These are phyloP conservation scores for Poecile atricapillus DNA, from an alignment of 2,113 vertebrate species.

Conservation along the genomic window DNA sequence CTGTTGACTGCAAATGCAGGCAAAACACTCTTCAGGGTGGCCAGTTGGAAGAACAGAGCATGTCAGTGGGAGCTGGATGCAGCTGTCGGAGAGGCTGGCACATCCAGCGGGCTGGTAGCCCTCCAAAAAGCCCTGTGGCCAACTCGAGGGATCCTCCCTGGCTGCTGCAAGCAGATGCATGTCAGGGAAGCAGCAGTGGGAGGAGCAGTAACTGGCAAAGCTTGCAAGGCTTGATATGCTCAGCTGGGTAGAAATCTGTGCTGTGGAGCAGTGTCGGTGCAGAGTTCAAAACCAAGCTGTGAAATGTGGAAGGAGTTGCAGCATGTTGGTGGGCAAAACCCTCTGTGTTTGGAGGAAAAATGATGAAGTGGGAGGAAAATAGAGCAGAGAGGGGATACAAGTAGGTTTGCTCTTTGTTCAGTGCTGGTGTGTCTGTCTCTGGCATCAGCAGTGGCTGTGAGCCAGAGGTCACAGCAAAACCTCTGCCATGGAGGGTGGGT, in stretches of 20 bases:
- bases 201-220: neutral
- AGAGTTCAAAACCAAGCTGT: neutral
- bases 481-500: neutral
- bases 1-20: neutral
- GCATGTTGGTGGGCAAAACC: neutral
- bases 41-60: neutral
- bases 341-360: neutral
- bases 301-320: neutral
- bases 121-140: constrained; percentile 42
- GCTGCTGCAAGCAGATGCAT: neutral
- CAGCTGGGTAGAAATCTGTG: neutral
- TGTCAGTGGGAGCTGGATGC: neutral
- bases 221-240: neutral
- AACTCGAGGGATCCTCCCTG: neutral
- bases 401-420: neutral
- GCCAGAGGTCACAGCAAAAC: neutral
- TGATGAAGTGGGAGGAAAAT: neutral
- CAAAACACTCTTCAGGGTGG: constrained; percentile 24
- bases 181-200: neutral
- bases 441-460: neutral
- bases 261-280: neutral
- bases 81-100: neutral
- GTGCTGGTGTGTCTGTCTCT: neutral
- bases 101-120: neutral
- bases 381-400: neutral